Conservation (phyloP, 2,797 vertebrate genomes). For the Mergus octosetaceus region DNA sequence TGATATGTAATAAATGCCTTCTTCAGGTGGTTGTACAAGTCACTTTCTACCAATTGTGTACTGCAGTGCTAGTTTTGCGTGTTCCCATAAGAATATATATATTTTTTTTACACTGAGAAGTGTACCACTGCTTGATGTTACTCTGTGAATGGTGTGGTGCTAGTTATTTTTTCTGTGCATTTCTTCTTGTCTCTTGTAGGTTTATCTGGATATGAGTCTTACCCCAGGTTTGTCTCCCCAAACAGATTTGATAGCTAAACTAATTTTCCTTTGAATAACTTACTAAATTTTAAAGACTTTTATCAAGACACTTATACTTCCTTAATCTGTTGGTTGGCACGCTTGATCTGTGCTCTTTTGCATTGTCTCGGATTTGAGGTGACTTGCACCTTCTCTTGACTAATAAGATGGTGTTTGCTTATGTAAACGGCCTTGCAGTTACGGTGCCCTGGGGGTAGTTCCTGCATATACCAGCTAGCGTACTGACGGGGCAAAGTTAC, state of each 20-base stretch:
- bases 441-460: not conserved
- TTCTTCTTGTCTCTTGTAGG: constrained; percentile 22
- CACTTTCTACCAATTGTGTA: not conserved
- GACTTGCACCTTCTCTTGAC: not conserved
- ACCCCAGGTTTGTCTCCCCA: constrained; percentile 5
- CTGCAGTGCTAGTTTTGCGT: not conserved
- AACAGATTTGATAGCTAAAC: not conserved
- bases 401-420: not conserved
- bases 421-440: not conserved
- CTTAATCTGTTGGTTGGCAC: not conserved
- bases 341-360: not conserved
- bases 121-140: not conserved
- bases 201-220: not conserved
- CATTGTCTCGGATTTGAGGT: not conserved
- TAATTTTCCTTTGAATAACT: not conserved
- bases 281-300: not conserved
- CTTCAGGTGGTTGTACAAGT: not conserved
- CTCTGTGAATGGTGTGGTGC: not conserved
- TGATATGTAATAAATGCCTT: not conserved
- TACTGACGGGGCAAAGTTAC: not conserved
- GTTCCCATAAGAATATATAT: not conserved
- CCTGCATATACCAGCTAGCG: not conserved
- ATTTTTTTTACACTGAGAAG: not conserved
- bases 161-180: not conserved
- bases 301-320: not conserved